Evolutionary conservation across 2,113 vertebrate genomes (phyloP), one percentile per base, ranked within the genome.

Genomic region (Suncus etruscus): DNA sequence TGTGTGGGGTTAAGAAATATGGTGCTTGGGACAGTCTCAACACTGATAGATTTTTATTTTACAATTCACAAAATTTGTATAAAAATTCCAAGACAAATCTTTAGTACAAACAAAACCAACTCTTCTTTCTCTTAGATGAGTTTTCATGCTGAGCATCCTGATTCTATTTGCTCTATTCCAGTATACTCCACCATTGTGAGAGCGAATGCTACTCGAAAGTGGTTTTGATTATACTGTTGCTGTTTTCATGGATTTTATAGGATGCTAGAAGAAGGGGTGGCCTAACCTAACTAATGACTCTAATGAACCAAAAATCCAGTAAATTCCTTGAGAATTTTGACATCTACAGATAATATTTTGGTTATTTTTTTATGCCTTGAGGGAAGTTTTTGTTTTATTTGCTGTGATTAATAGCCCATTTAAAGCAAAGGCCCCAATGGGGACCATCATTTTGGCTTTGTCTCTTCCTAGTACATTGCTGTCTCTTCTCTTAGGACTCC

Each of bases 371-470:
- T 45, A 90, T 24, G 39, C 27, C 77, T 9, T 39, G 63, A 70
- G 92, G 79, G 77, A 81, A 80, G 86, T 86, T 66, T 66, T 93
- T 95, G 70, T 84, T 91, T 86, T 14, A 65, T 95, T 90, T 93
- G 61, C 88, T 89, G 72, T 89, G 80, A 76, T 61, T 78, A 86
- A 94, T 72, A 86, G 20, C 29, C 77, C 39, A 87, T 32, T 88
- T 65, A 95, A 91, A 93, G 54, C 51, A 68, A 47, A 89, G 10
- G 14, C 79, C 32, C 25, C 69, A 63, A 24, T 75, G 75, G 58
- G 48, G 75, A 78, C 27, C n/a, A 61, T 75, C 58, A 8, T 65
- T 86, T 74, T 68, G 68, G 48, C 80, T 72, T n/a, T 14, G 22
- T 45, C 91, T 91, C 68, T 66, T 92, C 74, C 87, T 32, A 77